These are phyloP conservation scores for Argyresthia albistria DNA, from an alignment of 2,888 invertebrate species.

Conservation along the genomic window DNA sequence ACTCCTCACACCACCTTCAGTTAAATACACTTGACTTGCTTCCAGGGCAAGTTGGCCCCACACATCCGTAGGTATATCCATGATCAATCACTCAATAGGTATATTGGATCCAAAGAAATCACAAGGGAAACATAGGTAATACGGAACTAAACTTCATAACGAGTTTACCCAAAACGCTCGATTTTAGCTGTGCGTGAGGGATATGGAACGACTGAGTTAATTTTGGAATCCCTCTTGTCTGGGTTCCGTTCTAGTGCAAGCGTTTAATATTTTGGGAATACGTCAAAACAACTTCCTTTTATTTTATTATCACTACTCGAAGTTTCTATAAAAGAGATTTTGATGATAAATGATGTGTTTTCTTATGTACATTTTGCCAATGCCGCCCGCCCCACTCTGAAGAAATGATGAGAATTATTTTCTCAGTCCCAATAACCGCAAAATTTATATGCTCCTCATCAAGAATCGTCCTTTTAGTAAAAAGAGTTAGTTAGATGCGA, in stretches of 20 bases:
- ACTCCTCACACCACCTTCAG: slow-evolving; percentile 84
- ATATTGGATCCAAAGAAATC: too few relatives aligned
- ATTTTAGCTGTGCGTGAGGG: slow-evolving; percentile 33
- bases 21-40: slow-evolving; percentile 87
- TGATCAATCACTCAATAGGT: slow-evolving; percentile 31
- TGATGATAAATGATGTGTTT: too few relatives aligned
- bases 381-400: too few relatives aligned
- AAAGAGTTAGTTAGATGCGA: too few relatives aligned
- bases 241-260: slow-evolving; percentile 31
- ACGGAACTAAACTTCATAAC: background rate
- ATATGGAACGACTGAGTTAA: slow-evolving; percentile 53
- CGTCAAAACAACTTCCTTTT: slow-evolving; percentile 17
- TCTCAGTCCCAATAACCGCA: too few relatives aligned
- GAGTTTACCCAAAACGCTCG: slow-evolving; percentile 36
- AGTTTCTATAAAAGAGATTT: too few relatives aligned
- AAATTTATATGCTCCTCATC: too few relatives aligned
- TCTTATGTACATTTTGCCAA: too few relatives aligned
- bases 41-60: slow-evolving; percentile 93
- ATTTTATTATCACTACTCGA: background rate
- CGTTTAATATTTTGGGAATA: slow-evolving; percentile 34
- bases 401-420: too few relatives aligned
- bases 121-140: background rate
- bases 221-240: slow-evolving; percentile 52
- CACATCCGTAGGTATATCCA: slow-evolving; percentile 84
- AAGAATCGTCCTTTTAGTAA: too few relatives aligned